Evolutionary conservation across 2,888 invertebrate species (phyloP), one percentile per base, ranked within the genome.

Genomic region (Adineta ricciae): DNA sequence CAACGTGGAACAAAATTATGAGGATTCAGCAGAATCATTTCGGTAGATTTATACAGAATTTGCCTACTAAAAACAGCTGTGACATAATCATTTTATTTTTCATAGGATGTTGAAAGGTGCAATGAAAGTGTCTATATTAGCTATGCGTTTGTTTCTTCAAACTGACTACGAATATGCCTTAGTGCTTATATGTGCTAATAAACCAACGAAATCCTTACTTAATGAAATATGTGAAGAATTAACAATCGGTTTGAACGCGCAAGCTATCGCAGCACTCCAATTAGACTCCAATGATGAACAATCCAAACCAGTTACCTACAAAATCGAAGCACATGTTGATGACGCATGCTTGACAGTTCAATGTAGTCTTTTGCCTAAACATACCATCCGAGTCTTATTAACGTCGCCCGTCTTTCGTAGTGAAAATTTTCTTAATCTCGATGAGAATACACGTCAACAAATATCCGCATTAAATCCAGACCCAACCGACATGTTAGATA

Each of bases 401-500:
- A 86, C 86, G 19, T 86, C 86, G n/a, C 86, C 84, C 1, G 50
- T 64, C 56, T 72, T 86, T 16, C 52, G 84, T 32, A 83, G 83
- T 86, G 83, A 84, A 86, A 78, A 78, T 41, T 78, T 78, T 78
- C 41, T 78, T 41, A 78, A 78, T 78, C n/a, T 78, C 7, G 38
- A 38, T n/a, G 41, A 78, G 11, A 41, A 0, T 1, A 41, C 24
- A 19, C 41, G 78, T 21, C 38, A 41, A 41, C 24, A 78, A 78
- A 41, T 78, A 78, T 11, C 24, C 24, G 41, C 38, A 41, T 78
- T 78, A n/a, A 78, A 78, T 78, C 92, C 92, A 92, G 93, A 93
- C 90, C 93, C 93, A 88, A 93, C 93, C 93, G 97, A 97, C 93
- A 94, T 96, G 92, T 94, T 98, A 93, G 95, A 96, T 94, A 95